Conservation (phyloP, 1,140 invertebrate genomes). For the Leptinotarsa lineolata region DNA sequence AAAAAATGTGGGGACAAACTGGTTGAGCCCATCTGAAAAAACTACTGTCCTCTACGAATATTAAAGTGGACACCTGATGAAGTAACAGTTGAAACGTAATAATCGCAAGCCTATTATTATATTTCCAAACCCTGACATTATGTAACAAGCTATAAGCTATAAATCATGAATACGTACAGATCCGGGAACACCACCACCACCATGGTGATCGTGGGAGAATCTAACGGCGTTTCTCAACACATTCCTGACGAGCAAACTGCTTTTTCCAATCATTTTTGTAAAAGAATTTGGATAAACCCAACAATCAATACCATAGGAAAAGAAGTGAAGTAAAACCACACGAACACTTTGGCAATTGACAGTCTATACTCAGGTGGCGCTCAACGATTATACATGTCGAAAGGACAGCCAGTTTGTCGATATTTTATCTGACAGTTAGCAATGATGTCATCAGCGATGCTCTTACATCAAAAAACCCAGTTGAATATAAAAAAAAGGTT, state of each 20-base stretch:
- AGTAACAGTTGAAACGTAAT: background rate
- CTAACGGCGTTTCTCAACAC: conserved; percentile 57
- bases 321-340: no score
- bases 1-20: no score
- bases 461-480: no score
- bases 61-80: no score
- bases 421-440: background rate
- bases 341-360: no score
- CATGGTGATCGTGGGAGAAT: conserved; percentile 61
- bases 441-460: no score
- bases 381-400: no score
- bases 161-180: conserved; percentile 58
- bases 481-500: no score
- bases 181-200: conserved; percentile 60
- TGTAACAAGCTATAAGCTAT: conserved; percentile 37
- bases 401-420: background rate
- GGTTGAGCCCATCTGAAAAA: no score
- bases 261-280: conserved; percentile 49
- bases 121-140: conserved; percentile 23
- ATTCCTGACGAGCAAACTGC: conserved; percentile 45
- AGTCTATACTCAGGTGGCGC: no score
- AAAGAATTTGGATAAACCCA: background rate
- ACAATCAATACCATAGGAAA: no score
- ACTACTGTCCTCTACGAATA: no score
- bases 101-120: background rate